These are phyloP conservation scores for Drosophila sulfurigaster DNA, from an alignment of 1,140 invertebrate genomes.

Conservation along the genomic window DNA sequence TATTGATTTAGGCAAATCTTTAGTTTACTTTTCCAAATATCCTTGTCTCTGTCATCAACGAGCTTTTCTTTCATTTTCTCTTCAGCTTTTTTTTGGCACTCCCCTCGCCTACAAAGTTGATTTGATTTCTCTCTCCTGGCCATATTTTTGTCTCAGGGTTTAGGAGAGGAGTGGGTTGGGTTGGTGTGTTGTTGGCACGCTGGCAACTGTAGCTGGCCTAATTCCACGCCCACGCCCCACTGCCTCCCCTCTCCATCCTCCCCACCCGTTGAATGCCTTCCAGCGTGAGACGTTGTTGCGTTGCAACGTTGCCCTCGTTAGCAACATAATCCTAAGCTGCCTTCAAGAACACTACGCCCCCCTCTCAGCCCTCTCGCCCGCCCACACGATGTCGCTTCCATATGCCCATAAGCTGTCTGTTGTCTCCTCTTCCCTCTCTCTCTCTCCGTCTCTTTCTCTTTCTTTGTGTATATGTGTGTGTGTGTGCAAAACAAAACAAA, in stretches of 20 bases:
- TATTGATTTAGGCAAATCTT: too few species aligned
- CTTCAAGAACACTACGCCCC: constrained; percentile 26
- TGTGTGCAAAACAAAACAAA: neutral
- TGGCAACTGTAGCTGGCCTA: constrained; percentile 54
- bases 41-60: too few species aligned
- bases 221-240: constrained; percentile 34
- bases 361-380: neutral
- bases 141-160: neutral
- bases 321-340: constrained; percentile 68
- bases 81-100: too few species aligned
- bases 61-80: too few species aligned
- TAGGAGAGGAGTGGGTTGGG: neutral
- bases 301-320: constrained; percentile 66
- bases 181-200: constrained; percentile 12
- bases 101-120: too few species aligned
- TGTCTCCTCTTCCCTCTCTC: too few species aligned
- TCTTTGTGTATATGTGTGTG: constrained; percentile 15
- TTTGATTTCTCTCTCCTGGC: too few species aligned
- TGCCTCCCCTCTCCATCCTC: neutral
- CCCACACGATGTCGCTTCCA: neutral
- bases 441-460: neutral
- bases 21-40: too few species aligned
- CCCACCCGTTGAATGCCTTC: neutral
- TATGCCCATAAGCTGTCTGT: neutral
- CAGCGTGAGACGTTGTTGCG: neutral